Conservation (phyloP, 2,797 vertebrate genomes). For the Malacoraja senta region DNA sequence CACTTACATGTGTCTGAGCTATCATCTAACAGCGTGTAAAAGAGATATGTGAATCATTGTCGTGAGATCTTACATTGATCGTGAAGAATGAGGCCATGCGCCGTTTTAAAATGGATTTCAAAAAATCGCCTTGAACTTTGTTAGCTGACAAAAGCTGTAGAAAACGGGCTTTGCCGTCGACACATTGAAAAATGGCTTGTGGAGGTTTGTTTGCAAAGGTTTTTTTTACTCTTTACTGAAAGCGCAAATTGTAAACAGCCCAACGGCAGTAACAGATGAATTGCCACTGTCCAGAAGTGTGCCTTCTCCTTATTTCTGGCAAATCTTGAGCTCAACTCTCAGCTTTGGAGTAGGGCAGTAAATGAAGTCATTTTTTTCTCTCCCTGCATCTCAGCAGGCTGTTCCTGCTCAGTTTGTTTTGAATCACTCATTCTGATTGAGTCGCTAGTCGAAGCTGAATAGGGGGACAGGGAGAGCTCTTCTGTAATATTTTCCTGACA, state of each 20-base stretch:
- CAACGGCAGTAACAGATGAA: slow-evolving; percentile 16
- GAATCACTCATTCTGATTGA: slow-evolving; percentile 39
- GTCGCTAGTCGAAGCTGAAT: slow-evolving; percentile 24
- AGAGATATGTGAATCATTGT: neutral
- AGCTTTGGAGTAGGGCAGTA: neutral
- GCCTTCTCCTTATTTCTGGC: slow-evolving; percentile 7
- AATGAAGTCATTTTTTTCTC: slow-evolving; percentile 37
- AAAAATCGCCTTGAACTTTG: slow-evolving; percentile 37
- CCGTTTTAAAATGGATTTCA: slow-evolving; percentile 27
- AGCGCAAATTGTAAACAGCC: neutral
- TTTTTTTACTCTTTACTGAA: slow-evolving; percentile 25
- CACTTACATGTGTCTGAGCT: too few relatives aligned
- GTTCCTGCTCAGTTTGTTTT: slow-evolving; percentile 38
- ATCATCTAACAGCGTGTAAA: neutral
- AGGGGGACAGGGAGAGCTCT: neutral
- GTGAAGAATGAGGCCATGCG: neutral
- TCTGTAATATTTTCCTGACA: slow-evolving; percentile 35
- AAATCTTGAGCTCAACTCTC: slow-evolving; percentile 16
- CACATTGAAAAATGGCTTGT: slow-evolving; percentile 6
- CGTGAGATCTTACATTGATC: neutral
- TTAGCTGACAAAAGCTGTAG: neutral
- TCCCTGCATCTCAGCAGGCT: slow-evolving; percentile 21
- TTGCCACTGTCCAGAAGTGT: neutral
- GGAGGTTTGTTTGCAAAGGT: neutral
- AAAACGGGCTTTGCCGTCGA: neutral